Conservation (phyloP, 37 sponge, comb jelly and placozoan genomes). For the Eunapius fragilis region DNA sequence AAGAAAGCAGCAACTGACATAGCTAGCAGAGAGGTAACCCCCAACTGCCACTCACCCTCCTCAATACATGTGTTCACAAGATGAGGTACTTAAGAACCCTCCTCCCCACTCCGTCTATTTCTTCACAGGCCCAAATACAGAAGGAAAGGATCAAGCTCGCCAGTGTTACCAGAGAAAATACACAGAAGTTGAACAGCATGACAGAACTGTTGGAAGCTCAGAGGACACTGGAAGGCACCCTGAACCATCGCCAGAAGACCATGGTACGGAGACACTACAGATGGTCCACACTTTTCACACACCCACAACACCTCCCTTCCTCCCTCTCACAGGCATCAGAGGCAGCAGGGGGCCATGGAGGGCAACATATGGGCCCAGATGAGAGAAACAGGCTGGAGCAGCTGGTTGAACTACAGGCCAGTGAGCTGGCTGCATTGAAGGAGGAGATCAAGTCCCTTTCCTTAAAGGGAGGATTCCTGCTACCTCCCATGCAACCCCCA, state of each 20-base stretch:
- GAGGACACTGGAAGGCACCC: slow-evolving; percentile 67
- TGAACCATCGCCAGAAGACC: slow-evolving; percentile 86
- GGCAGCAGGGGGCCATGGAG: slow-evolving; percentile 22
- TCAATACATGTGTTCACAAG: neutral
- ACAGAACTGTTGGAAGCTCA: slow-evolving; percentile 59
- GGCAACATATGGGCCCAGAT: slow-evolving; percentile 39
- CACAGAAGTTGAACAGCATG: slow-evolving; percentile 60
- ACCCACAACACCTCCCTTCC: neutral
- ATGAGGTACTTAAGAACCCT: no score
- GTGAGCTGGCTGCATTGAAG: slow-evolving; percentile 80
- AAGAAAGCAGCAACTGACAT: slow-evolving; percentile 24
- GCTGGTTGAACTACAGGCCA: slow-evolving; percentile 73
- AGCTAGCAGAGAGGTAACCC: slow-evolving; percentile 30
- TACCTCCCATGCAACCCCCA: slow-evolving; percentile 87
- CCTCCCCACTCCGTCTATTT: neutral
- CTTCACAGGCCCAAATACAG: slow-evolving; percentile 58
- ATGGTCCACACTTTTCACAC: neutral
- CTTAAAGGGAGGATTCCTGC: slow-evolving; percentile 87
- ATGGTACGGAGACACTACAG: slow-evolving; percentile 42
- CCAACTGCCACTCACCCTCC: no score
- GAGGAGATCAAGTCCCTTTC: slow-evolving; percentile 84
- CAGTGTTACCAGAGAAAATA: slow-evolving; percentile 77
- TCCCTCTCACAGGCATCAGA: slow-evolving; percentile 25
- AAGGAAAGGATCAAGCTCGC: slow-evolving; percentile 52
- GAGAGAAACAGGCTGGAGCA: slow-evolving; percentile 73